phyloP scores from a whole-genome alignment of 2,113 vertebrate species.

The Crocuta crocuta region DNA sequence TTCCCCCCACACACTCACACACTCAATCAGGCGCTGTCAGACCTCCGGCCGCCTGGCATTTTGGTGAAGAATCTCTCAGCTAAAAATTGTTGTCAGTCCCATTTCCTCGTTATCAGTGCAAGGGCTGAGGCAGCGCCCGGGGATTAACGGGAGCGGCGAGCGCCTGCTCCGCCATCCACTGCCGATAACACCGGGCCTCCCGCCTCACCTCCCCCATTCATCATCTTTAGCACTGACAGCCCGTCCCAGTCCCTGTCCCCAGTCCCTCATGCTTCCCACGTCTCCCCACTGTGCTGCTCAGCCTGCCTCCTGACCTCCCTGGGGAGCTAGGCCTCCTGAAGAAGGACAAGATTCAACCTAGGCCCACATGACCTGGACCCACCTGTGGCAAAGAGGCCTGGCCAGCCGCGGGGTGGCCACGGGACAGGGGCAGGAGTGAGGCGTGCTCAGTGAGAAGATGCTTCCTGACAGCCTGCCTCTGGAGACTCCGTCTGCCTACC shows the following conservation, averaged over 20 bases:
- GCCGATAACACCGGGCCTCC: conserved; percentile 83
- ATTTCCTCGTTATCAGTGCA: conserved; percentile 98
- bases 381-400: conserved; percentile 56
- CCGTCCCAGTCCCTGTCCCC: conserved; percentile 79
- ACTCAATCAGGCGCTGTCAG: conserved; percentile 93
- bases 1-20: conserved; percentile 85
- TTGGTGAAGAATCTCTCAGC: conserved; percentile 97
- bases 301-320: conserved; percentile 51
- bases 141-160: conserved; percentile 89
- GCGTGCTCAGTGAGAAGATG: background rate
- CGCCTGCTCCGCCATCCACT: conserved; percentile 84
- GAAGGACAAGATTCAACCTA: background rate
- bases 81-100: conserved; percentile 99
- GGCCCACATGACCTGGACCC: background rate
- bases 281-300: conserved; percentile 50
- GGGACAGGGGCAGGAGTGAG: background rate
- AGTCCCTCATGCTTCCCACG: conserved; percentile 19
- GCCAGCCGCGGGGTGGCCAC: background rate
- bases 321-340: background rate
- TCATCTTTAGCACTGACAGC: conserved; percentile 99
- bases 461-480: background rate
- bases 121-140: conserved; percentile 87
- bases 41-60: conserved; percentile 92
- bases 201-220: conserved; percentile 96
- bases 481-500: background rate